Base-by-base conservation (phyloP, 1,140 invertebrate species). In the Trichoplusia ni region DNA sequence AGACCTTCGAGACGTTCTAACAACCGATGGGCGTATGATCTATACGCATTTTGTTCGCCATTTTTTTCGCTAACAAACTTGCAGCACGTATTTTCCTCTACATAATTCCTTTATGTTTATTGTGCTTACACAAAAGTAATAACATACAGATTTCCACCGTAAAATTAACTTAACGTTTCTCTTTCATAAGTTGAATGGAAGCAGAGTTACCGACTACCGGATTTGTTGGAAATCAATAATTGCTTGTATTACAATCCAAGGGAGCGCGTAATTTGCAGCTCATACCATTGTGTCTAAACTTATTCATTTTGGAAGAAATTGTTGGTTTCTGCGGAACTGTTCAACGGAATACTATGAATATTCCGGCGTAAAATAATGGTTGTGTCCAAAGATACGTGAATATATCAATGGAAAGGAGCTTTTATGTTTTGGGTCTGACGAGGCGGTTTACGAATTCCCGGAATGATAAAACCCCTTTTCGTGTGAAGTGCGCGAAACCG, bases 391-490 rank as follows among this genome's bases (percentile, higher is more conserved):
- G 40, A 54, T 23, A 4, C 63, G 40, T 67, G 44, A 69, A 70
- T 64, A 49, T 56, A 51, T 29, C 44, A 73, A 73, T 73, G 60
- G 59, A 67, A 59, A 70, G 64, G 14, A 6, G 33, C 29, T 63
- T 42, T 68, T 56, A 67, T 49, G 53, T 59, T 60, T 65, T 62
- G 29, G 46, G 58, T 66, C 60, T 71, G 58, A 61, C 64, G 37
- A 64, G 67, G 58, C 63, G 33, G 40, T 68, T 9, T 38, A 40
- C 40, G 47, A 68, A 67, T 81, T 81, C 79, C 62, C 27, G 62
- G 82, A 79, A 78, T 71, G 69, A 72, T 60, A 38, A 63, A 73
- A 82, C 76, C 76, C 81, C 81, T 79, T 86, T 82, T 78, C 38
- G 54, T 66, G 68, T 71, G 40, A 69, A 74, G 61, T 69, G 67